Conservation (phyloP, 53 echinoderm and acorn worm species). For the Antedon mediterranea region DNA sequence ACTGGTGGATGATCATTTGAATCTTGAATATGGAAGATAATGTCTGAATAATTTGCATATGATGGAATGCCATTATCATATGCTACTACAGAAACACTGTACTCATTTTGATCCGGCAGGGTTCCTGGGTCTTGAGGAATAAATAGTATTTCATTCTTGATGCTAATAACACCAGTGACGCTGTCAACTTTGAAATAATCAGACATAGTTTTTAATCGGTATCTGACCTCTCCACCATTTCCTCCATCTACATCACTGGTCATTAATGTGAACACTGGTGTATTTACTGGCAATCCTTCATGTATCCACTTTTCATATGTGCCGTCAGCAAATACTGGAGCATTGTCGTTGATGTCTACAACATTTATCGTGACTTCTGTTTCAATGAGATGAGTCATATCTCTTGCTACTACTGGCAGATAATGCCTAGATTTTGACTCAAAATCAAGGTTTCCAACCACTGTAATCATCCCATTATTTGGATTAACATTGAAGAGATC, state of each 20-base stretch:
- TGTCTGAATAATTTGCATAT: slow-evolving; percentile 36
- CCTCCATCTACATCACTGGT: slow-evolving; percentile 57
- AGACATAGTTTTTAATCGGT: slow-evolving; percentile 51
- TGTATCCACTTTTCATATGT: slow-evolving; percentile 28
- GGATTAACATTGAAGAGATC: slow-evolving; percentile 42
- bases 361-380: slow-evolving; percentile 53
- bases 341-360: slow-evolving; percentile 76
- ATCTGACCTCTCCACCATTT: slow-evolving; percentile 42
- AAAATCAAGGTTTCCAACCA: slow-evolving; percentile 42
- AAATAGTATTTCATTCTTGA: slow-evolving; percentile 33
- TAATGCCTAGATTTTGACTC: slow-evolving; percentile 25
- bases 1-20: slow-evolving; percentile 71
- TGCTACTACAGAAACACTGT: slow-evolving; percentile 53
- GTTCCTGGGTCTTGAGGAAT: slow-evolving; percentile 20
- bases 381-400: slow-evolving; percentile 30
- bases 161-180: slow-evolving; percentile 20
- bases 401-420: slow-evolving; percentile 32
- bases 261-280: slow-evolving; percentile 34
- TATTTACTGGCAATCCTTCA: slow-evolving; percentile 33
- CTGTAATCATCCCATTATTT: slow-evolving; percentile 43
- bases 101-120: slow-evolving; percentile 54
- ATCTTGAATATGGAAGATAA: slow-evolving; percentile 49
- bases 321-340: slow-evolving; percentile 37
- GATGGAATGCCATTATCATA: slow-evolving; percentile 66
- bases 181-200: slow-evolving; percentile 39